Base-by-base conservation (phyloP, 2,888 invertebrate genomes). In the Disparrhopalites patrizii region DNA sequence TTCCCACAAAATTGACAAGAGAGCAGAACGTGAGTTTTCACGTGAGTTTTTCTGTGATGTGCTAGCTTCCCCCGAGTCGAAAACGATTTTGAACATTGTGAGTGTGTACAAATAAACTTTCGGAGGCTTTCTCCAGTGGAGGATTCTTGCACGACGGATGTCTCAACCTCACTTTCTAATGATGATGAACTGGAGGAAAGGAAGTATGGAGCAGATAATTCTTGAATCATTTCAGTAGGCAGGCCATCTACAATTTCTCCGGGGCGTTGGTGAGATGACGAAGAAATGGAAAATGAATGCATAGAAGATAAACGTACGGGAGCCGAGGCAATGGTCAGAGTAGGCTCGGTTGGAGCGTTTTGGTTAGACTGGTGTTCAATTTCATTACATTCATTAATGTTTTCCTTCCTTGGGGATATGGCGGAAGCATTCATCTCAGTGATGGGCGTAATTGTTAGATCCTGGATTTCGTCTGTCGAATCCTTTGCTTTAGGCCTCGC, bases 201-300 rank as follows among this genome's bases (percentile, higher is more conserved):
- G 27, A 56, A 56, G 20, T 36, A 56, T 38, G 27, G 23, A 25
- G 38, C 23, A 3, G 56, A 2, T 3, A 38, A 31, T 10, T 47
- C 47, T 23, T 40, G 40, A 18, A 47, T 15, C 3, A 56, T 18
- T 33, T 23, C 27, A 38, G 15, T 56, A 38, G 23, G 10, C 3
- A 3, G 5, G 3, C 30, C 54, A 7, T 33, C 52, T 27, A 4
- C 30, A 28, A n/a, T 15, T 3, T 33, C 30, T 33, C 25, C 38
- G 15, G 23, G 23, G 36, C 13, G 36, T 28, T 20, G 18, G 25
- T 23, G 38, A 15, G 38, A 25, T 8, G 36, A 15, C 27, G 20
- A 36, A 15, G 56, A 33, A n/a, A 56, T 56, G 2, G 56, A 56
- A 36, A 56, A 56, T 7, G 56, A n/a, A 38, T 56, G 36, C 38